Evolutionary conservation across 2,888 invertebrate species (phyloP), one percentile per base, ranked within the genome.

Genomic region (Lypha dubia): DNA sequence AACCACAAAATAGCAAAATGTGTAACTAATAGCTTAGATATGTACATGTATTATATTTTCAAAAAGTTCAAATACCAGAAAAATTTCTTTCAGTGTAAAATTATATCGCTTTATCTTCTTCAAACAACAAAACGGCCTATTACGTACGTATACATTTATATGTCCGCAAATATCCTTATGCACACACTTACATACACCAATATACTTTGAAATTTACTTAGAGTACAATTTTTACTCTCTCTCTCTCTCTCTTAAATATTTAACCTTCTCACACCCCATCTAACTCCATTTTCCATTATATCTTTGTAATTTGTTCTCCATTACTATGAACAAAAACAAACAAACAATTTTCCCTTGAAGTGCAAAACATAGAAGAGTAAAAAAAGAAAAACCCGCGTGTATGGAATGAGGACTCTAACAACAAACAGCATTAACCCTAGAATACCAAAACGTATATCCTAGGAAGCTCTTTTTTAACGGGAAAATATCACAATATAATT

Each of bases 271-370:
- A 32, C 41, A 17, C 46, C 49, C 20, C n/a, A 38, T 51, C 8
- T 13, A 44, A 3, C 17, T 5, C 28, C 11, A 63, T n/a, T 41
- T 41, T 6, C 1, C 35, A 70, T 70, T 41, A 44, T 44, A 67
- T 17, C 60, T 62, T n/a, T 49, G 51, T 68, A 74, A 62, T 68
- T 67, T 35, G 41, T 73, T 81, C 75, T 35, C 75, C 68, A 81
- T 81, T 81, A 81, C 53, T 63, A 35, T 75, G 62, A 63, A 70
- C 35, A 46, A 68, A 67, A 62, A 32, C 62, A 71, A 68, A 80
- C 65, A 60, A 79, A 68, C 44, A 53, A 80, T 53, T 62, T 62
- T 68, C 68, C 62, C 51, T 75, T 73, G 24, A 63, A 68, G 38
- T 46, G 60, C 44, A 65, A 11, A 22, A 67, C 46, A 53, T 15